Evolutionary conservation across 2,113 vertebrate species (phyloP).

Genomic region (Apaloderma vittatum): DNA sequence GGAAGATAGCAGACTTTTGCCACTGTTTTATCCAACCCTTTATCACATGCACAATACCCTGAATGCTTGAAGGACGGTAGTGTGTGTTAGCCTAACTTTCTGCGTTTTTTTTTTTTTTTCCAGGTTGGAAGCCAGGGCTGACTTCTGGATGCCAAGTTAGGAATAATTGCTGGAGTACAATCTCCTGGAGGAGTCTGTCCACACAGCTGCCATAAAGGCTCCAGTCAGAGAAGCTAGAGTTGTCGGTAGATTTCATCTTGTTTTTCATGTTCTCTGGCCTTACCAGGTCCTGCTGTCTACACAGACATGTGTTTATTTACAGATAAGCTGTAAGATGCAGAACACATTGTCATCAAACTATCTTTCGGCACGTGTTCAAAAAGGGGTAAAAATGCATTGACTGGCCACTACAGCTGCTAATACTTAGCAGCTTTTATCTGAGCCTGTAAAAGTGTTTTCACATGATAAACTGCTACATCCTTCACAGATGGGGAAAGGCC

Average conservation of each 20-base stretch:
- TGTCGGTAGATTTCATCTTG: not conserved
- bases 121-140: constrained; percentile 40
- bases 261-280: constrained; percentile 17
- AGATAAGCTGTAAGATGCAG: not conserved
- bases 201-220: not conserved
- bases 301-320: not conserved
- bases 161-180: constrained; percentile 33
- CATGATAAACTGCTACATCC: not conserved
- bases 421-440: not conserved
- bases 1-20: constrained; percentile 71
- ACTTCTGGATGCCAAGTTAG: constrained; percentile 37
- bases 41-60: constrained; percentile 41
- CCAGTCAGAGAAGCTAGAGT: not conserved
- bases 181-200: not conserved
- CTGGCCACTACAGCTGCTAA: not conserved
- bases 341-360: not conserved
- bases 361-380: not conserved
- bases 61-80: constrained; percentile 21
- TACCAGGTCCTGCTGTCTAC: not conserved
- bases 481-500: not conserved
- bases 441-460: not conserved
- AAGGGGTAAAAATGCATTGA: not conserved
- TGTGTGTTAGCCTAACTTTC: constrained; percentile 18
- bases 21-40: constrained; percentile 60
- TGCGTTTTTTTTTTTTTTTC: not conserved